phyloP scores from a whole-genome alignment of 2,888 invertebrate genomes.

The Drosophila kambysellisi region DNA sequence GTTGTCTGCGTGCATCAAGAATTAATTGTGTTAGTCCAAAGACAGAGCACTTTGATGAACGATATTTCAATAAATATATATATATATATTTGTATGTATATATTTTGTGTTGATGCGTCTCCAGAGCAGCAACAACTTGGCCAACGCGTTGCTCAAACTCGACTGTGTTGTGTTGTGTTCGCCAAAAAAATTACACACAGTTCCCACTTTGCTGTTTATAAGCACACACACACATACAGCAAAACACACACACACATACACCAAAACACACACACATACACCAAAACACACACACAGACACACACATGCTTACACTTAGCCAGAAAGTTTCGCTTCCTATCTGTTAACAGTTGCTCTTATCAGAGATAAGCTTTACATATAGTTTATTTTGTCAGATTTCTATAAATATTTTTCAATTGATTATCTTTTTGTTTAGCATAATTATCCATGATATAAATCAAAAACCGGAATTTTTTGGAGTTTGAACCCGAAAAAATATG shows the following conservation, averaged over 20 bases:
- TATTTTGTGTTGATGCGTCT: conserved; percentile 25
- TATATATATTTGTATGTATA: not conserved
- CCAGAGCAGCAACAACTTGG: conserved; percentile 62
- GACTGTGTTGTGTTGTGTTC: conserved; percentile 68
- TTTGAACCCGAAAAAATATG: conserved; percentile 12
- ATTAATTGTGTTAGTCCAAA: conserved; percentile 56
- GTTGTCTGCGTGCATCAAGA: conserved; percentile 51
- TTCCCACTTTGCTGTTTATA: conserved; percentile 45
- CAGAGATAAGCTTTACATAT: not conserved
- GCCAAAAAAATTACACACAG: conserved; percentile 69
- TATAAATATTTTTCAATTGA: not conserved
- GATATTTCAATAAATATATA: conserved; percentile 20
- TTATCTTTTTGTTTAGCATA: not conserved
- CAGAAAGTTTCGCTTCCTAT: conserved; percentile 51
- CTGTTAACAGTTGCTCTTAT: conserved; percentile 4
- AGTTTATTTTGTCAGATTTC: not conserved
- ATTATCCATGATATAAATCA: not conserved
- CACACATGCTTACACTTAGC: not conserved
- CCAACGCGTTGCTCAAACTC: conserved; percentile 76
- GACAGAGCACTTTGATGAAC: conserved; percentile 25
- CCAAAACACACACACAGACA: conserved; percentile 1
- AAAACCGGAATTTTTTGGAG: conserved; percentile 33
- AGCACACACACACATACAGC: conserved; percentile 22
- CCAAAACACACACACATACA: conserved; percentile 6
- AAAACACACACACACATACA: conserved; percentile 14